Evolutionary conservation across 2,797 vertebrate genomes (phyloP), one percentile per base, ranked within the genome.

Genomic region (Muscicapa comitata): DNA sequence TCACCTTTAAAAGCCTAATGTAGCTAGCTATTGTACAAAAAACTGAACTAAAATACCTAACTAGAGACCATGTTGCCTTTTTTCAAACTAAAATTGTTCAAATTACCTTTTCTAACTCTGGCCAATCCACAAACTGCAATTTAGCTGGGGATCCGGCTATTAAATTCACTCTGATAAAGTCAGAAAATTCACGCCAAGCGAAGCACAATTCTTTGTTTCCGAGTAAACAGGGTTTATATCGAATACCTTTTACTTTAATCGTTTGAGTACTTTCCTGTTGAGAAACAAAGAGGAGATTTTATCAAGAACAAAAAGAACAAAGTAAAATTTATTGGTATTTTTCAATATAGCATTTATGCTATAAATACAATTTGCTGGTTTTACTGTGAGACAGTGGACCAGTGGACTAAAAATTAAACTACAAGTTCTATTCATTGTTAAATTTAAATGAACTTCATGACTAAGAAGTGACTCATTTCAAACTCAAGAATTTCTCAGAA

Each of bases 131-230:
- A 43, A 99, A 96, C 20, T 92, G 82, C 26, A 99, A 85, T 93
- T 98, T 96, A 71, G 98, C 93, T 58, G 99, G 99, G 31, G 95
- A 96, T 88, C 99, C 99, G n/a, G 99, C 96, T 11, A 95, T 95
- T 75, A 99, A 94, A 71, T 96, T 98, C 38, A 99, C 57, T 33
- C 94, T 97, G 91, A 98, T 81, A 33, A 94, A 97, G 73, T 97
- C 97, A 76, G 95, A 98, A 96, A 98, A 99, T 42, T 95, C 96
- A 91, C 83, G 95, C 98, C 98, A 99, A 71, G 97, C 98, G n/a
- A 99, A 98, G 93, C 98, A 98, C 75, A 99, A n/a, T 85, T 99
- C 98, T 97, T 98, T 98, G 75, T 87, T 91, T 79, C 98, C 99
- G 28, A 97, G 98, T 58, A 89, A 59, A 45, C 98, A 98, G 13